Conservation (phyloP, 2,797 vertebrate genomes). For the Numenius phaeopus region DNA sequence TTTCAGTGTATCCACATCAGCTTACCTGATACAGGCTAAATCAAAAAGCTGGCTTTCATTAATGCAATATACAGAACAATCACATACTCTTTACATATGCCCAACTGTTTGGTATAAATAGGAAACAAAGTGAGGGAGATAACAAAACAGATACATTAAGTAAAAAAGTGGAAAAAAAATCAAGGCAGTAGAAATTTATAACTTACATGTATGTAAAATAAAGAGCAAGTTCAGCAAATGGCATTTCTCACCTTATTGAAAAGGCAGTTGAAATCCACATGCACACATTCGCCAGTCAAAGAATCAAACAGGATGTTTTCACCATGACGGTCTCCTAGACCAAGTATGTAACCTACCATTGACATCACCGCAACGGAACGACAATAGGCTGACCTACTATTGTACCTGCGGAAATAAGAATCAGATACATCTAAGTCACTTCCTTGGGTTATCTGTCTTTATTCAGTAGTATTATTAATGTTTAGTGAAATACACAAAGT, state of each 20-base stretch:
- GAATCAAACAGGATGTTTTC: slow-evolving; percentile 99
- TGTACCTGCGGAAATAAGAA: slow-evolving; percentile 86
- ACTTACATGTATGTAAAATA: not conserved
- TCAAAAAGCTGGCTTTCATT: not conserved
- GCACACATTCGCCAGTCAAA: slow-evolving; percentile 94
- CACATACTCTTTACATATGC: not conserved
- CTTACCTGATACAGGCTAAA: not conserved
- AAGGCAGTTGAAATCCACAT: slow-evolving; percentile 99
- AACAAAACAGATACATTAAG: not conserved
- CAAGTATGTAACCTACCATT: slow-evolving; percentile 97
- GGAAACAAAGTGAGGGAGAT: not conserved
- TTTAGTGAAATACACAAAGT: not conserved
- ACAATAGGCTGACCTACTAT: slow-evolving; percentile 95
- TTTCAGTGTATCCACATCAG: not conserved
- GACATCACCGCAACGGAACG: slow-evolving; percentile 98
- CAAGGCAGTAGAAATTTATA: not conserved
- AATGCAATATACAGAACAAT: not conserved
- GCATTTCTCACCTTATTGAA: slow-evolving; percentile 92
- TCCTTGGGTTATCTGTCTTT: not conserved
- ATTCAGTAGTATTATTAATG: not conserved
- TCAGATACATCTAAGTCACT: not conserved
- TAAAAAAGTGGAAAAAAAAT: rapidly evolving
- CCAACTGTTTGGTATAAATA: not conserved
- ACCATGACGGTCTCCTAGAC: slow-evolving; percentile 95
- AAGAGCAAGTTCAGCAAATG: not conserved